These are phyloP conservation scores for Pogoniulus pusillus DNA, from an alignment of 2,797 vertebrate genomes.

Conservation along the genomic window DNA sequence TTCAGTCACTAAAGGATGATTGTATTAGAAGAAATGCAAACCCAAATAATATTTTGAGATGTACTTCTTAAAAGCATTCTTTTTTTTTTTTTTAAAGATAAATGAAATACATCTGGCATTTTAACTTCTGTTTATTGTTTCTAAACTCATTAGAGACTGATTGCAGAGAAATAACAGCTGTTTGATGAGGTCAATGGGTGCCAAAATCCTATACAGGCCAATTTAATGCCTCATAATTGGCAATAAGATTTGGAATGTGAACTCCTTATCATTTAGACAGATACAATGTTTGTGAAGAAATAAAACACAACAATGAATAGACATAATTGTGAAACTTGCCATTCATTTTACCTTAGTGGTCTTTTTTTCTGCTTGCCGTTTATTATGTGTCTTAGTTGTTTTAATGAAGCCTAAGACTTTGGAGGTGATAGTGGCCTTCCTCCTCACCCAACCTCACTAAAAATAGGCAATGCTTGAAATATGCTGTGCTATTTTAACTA, in stretches of 20 bases:
- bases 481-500: background rate
- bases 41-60: slow-evolving; percentile 48
- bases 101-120: slow-evolving; percentile 66
- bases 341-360: background rate
- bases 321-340: background rate
- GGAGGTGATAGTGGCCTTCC: background rate
- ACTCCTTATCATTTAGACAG: background rate
- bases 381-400: background rate
- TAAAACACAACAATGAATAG: background rate
- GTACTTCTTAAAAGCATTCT: slow-evolving; percentile 40
- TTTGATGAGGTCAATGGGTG: slow-evolving; percentile 65
- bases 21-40: slow-evolving; percentile 38
- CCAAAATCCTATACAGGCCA: slow-evolving; percentile 50
- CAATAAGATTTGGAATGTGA: slow-evolving; percentile 33
- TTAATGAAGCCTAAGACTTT: background rate
- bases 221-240: slow-evolving; percentile 54
- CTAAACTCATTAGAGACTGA: slow-evolving; percentile 56
- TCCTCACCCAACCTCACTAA: background rate
- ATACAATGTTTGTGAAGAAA: background rate
- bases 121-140: slow-evolving; percentile 60
- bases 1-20: slow-evolving; percentile 44
- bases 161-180: slow-evolving; percentile 67
- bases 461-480: slow-evolving; percentile 13
- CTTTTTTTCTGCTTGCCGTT: background rate
- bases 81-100: slow-evolving; percentile 11